phyloP scores from a whole-genome alignment of 2,888 invertebrate species.

The Ectemnius cavifrons region DNA sequence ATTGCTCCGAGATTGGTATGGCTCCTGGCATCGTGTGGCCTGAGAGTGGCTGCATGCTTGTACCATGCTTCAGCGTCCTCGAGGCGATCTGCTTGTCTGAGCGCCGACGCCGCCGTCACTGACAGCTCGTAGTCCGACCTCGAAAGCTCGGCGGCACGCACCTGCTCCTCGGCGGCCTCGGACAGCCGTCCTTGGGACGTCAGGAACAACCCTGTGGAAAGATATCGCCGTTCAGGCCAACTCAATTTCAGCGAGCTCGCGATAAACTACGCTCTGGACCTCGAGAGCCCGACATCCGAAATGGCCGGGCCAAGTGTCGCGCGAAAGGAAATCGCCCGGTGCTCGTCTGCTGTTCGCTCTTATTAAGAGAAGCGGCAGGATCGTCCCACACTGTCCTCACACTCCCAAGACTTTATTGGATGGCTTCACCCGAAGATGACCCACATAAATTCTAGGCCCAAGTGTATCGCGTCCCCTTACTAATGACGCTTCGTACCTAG shows the following conservation, averaged over 20 bases:
- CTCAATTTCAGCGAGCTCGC: neutral
- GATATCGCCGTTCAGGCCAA: neutral
- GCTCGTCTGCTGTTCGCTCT: neutral
- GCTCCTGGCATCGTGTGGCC: slow-evolving; percentile 89
- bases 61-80: slow-evolving; percentile 93
- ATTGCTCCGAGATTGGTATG: slow-evolving; percentile 98
- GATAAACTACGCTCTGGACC: neutral
- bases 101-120: slow-evolving; percentile 92
- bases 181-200: slow-evolving; percentile 87
- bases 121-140: slow-evolving; percentile 90
- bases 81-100: slow-evolving; percentile 89
- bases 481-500: slow-evolving; percentile 43
- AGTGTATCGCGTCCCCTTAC: slow-evolving; percentile 33
- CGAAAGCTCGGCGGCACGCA: slow-evolving; percentile 87
- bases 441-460: slow-evolving; percentile 16
- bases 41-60: slow-evolving; percentile 82
- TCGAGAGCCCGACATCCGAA: no score
- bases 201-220: slow-evolving; percentile 89
- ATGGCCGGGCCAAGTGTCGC: neutral
- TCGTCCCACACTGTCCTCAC: neutral
- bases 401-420: slow-evolving; percentile 6
- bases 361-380: slow-evolving; percentile 6
- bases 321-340: neutral
- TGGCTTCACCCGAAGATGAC: neutral
- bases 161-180: slow-evolving; percentile 90